A percentile compares a stretch with the other conserved stretches of the same genome.
Conservation (phyloP, 2,888 invertebrate genomes). For the Eulithis testata region DNA sequence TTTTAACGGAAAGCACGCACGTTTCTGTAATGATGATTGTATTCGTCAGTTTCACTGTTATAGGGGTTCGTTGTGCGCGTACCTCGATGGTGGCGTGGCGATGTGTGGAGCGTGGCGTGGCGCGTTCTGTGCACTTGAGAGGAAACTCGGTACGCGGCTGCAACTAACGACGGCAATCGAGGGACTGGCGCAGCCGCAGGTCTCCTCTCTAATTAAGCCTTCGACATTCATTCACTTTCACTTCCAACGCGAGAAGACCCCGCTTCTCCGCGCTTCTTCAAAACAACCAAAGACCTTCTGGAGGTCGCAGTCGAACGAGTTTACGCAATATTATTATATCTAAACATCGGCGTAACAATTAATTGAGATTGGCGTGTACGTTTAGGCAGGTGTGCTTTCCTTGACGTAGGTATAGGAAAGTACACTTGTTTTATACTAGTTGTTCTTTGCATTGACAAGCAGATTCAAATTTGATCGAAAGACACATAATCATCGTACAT, state of each 20-base stretch:
- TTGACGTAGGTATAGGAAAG: neutral
- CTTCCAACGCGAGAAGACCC: constrained; percentile 80
- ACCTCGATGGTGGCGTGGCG: constrained; percentile 61
- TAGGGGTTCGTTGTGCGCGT: constrained; percentile 49
- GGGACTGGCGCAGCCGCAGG: constrained; percentile 77
- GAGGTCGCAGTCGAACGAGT: constrained; percentile 73
- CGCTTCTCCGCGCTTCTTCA: constrained; percentile 68
- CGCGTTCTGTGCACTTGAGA: constrained; percentile 38
- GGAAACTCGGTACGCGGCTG: constrained; percentile 63
- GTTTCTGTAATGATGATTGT: constrained; percentile 22
- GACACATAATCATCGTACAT: too few species aligned
- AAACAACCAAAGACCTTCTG: constrained; percentile 75
- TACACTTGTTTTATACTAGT: too few species aligned
- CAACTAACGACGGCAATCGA: constrained; percentile 70
- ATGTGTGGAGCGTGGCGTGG: constrained; percentile 45
- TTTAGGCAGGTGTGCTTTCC: constrained; percentile 1
- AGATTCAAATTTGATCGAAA: too few species aligned
- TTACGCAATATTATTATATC: constrained; percentile 59
- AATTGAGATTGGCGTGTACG: constrained; percentile 9
- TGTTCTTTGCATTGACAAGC: too few species aligned
- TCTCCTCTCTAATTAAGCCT: constrained; percentile 84
- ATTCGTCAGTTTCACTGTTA: constrained; percentile 35
- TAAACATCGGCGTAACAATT: constrained; percentile 32
- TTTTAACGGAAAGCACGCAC: constrained; percentile 35
- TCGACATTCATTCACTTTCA: constrained; percentile 84